These are phyloP conservation scores for Leucophora obtusa DNA, from an alignment of 2,888 invertebrate species.

Conservation along the genomic window DNA sequence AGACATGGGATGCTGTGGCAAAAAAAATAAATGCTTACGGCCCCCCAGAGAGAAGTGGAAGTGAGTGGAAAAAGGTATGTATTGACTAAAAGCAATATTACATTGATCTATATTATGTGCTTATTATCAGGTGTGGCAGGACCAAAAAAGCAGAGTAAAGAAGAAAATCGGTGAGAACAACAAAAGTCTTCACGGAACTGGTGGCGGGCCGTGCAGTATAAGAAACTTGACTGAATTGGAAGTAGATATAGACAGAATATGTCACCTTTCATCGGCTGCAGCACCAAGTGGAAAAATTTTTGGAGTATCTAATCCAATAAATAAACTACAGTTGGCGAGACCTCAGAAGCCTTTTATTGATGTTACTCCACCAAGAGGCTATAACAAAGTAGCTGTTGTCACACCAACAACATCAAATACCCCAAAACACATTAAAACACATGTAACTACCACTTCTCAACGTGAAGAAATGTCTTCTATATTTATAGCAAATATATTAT, in stretches of 20 bases:
- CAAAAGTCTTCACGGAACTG: constrained; percentile 28
- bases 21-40: constrained; percentile 13
- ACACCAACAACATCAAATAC: background rate
- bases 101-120: background rate
- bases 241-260: constrained; percentile 12
- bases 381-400: constrained; percentile 8
- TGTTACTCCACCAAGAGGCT: background rate
- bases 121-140: constrained; percentile 15
- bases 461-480: too few relatives aligned
- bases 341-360: too few relatives aligned
- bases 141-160: background rate
- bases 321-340: too few relatives aligned
- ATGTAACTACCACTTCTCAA: too few relatives aligned
- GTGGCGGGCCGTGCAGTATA: background rate
- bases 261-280: constrained; percentile 13
- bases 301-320: background rate
- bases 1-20: constrained; percentile 14
- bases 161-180: constrained; percentile 25
- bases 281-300: background rate
- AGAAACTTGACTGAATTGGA: constrained; percentile 1
- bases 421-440: too few relatives aligned
- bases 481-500: too few relatives aligned
- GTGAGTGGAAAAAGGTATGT: constrained; percentile 31
- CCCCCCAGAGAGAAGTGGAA: constrained; percentile 17
- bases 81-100: background rate